Conservation (phyloP, 2,113 vertebrate species). For the Lichenostomus cassidix region DNA sequence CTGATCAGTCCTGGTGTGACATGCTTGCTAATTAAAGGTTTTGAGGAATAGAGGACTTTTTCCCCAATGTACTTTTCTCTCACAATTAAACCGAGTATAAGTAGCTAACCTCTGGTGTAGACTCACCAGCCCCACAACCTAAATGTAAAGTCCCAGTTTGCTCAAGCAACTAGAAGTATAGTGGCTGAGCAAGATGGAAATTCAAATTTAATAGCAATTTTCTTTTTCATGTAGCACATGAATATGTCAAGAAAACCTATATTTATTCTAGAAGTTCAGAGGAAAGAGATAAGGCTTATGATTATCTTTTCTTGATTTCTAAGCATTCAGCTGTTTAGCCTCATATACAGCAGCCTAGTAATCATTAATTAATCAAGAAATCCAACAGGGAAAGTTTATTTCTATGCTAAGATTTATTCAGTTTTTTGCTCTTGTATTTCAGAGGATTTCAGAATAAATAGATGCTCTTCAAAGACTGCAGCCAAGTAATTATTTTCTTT, state of each 20-base stretch:
- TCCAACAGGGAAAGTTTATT: conserved; percentile 5
- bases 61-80: background rate
- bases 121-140: background rate
- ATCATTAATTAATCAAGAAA: conserved; percentile 48
- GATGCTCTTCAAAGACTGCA: conserved; percentile 26
- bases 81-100: background rate
- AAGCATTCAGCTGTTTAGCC: background rate
- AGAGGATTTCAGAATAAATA: conserved; percentile 43
- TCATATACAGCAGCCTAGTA: background rate
- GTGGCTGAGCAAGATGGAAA: background rate
- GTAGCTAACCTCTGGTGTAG: background rate
- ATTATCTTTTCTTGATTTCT: background rate
- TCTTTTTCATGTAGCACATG: background rate
- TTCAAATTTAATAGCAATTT: background rate
- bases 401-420: background rate
- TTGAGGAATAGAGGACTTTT: background rate
- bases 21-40: background rate
- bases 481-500: conserved; percentile 53
- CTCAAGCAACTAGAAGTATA: background rate
- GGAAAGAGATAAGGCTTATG: background rate
- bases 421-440: background rate
- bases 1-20: background rate
- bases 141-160: background rate
- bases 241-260: background rate
- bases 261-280: background rate